phyloP scores from a whole-genome alignment of 2,888 invertebrate genomes.

The Caenorhabditis angaria region DNA sequence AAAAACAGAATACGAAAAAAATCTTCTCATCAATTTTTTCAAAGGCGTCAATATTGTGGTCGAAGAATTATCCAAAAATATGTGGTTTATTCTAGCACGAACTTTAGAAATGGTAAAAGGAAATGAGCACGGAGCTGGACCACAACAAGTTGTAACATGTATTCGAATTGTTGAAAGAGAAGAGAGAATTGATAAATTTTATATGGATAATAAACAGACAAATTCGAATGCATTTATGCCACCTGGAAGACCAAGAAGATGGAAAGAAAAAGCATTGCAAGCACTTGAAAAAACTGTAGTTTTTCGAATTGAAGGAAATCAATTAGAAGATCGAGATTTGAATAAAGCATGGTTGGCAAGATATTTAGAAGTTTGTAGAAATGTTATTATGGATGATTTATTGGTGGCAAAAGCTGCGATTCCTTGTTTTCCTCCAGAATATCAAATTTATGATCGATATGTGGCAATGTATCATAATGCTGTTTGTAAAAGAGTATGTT shows the following conservation, averaged over 20 bases:
- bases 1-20: constrained; percentile 64
- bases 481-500: constrained; percentile 75
- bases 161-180: constrained; percentile 94
- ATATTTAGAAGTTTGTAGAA: constrained; percentile 81
- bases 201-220: constrained; percentile 80
- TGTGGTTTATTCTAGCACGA: constrained; percentile 86
- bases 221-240: constrained; percentile 86
- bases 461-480: constrained; percentile 92
- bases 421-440: constrained; percentile 94
- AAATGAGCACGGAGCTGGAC: constrained; percentile 78
- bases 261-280: constrained; percentile 73
- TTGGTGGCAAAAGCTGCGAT: constrained; percentile 74
- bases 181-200: constrained; percentile 88
- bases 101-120: constrained; percentile 86
- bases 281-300: constrained; percentile 77
- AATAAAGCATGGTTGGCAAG: constrained; percentile 92
- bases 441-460: constrained; percentile 89
- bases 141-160: constrained; percentile 84
- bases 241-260: constrained; percentile 86
- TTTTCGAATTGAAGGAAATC: constrained; percentile 86
- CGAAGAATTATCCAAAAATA: constrained; percentile 76
- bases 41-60: constrained; percentile 92
- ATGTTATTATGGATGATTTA: constrained; percentile 66
- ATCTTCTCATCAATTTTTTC: constrained; percentile 91
- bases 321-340: constrained; percentile 87